Base-by-base conservation (phyloP, 2,113 vertebrate species). In the Forbesichthys agassizii region DNA sequence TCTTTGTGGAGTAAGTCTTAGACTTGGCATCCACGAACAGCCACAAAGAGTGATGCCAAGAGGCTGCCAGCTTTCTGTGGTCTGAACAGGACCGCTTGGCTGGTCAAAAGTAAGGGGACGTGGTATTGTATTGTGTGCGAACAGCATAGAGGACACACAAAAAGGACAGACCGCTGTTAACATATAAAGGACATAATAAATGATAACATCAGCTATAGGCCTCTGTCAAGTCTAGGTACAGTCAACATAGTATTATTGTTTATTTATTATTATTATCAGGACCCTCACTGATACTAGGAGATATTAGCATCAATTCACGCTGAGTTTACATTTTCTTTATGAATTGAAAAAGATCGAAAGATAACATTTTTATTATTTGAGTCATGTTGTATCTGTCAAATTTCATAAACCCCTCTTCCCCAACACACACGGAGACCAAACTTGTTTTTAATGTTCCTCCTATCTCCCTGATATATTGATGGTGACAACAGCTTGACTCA, bases 1-100 rank as follows among this genome's bases (percentile, higher is more conserved):
- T 72, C 73, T 84, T 80, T 85, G 81, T 83, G 72, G 72, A 74
- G 68, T 61, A 64, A 73, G 69, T 74, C 80, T 46, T 6, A 16
- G 66, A 55, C 69, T 66, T 82, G 79, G 83, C 80, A 71, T 71
- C 57, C 58, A 53, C 58, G 11, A 53, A 71, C 62, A 7, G 68
- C 71, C 67, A 52, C 46, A 63, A 57, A 53, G 42, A 64, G 49
- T 13, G 67, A 81, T 75, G 71, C 66, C 71, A 79, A 84, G 48
- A 59, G 59, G 54, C 47, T 68, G 73, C 68, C 80, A 89, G 80
- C 55, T 61, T 80, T 78, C 52, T 55, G 42, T 58, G 61, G 68
- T 66, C 66, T 70, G 66, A 69, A 66, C 72, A 52, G 66, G 51
- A 47, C 74, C 74, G 72, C 64, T 75, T 69, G 66, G 68, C 76